Evolutionary conservation across 2,113 vertebrate genomes (phyloP), one percentile per base, ranked within the genome.

Genomic region (Picathartes gymnocephalus): DNA sequence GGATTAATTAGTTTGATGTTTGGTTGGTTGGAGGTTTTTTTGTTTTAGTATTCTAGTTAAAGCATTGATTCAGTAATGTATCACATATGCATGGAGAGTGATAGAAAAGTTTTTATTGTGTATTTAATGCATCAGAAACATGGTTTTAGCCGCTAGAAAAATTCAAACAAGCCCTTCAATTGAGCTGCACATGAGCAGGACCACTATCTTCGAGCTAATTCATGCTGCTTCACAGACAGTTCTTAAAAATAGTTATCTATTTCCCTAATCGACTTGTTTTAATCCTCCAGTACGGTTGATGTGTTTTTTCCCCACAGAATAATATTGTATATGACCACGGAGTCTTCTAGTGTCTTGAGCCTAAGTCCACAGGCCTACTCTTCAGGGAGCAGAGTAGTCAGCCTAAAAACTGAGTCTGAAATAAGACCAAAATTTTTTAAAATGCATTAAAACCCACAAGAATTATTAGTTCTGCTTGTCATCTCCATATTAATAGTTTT

Each of bases 401-500:
- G 61, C 23, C 62, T 69, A 72, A 79, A 91, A 89, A 50, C 4
- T 0, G 1, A 80, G 23, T 31, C 33, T 94, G 77, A 94, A 86
- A 44, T 44, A 83, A 66, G 40, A 73, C 7, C 22, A 50, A n/a
- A 7, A 3, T 21, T 20, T 47, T 57, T 48, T 2, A 20, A n/a
- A 74, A 66, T 57, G 35, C 19, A 28, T 72, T 93, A 82, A 80
- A 92, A 85, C 37, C 54, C 79, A 85, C 28, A 95, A 66, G 95
- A 92, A 97, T 84, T 79, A 90, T 72, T 76, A 79, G 62, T 73
- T 82, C 35, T 95, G 47, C 85, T 74, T 80, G 88, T 96, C 79
- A 93, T 54, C 58, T 91, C 61, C 68, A 86, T 92, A 94, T 97
- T 90, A 97, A 97, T 78, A 42, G 69, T 81, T 96, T 95, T 95